A percentile compares a stretch with the other conserved stretches of the same genome.
Evolutionary conservation across 2,888 invertebrate genomes (phyloP).

Genomic region (Brassicogethes aeneus): DNA sequence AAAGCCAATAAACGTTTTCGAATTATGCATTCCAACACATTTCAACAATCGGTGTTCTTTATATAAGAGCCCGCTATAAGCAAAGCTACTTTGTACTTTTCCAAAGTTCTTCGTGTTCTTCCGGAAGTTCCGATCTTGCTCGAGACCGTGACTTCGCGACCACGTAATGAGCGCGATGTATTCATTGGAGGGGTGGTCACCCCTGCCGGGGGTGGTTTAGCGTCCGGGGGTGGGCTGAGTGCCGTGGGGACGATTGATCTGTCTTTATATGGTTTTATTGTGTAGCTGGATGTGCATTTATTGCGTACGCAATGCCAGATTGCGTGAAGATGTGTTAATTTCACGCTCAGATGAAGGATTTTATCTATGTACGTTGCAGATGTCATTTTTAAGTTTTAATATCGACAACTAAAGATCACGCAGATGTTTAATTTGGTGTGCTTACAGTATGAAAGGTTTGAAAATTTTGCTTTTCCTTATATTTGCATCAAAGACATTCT

Average conservation of each 20-base stretch:
- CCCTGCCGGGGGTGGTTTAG: constrained; percentile 29
- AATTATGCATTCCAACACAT: too few relatives aligned
- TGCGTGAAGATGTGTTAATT: constrained; percentile 35
- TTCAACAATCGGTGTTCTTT: too few relatives aligned
- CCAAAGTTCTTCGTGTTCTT: too few relatives aligned
- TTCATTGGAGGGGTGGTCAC: constrained; percentile 37
- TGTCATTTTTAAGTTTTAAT: background rate
- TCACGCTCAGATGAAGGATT: constrained; percentile 20
- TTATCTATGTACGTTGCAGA: background rate
- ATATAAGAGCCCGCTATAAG: too few relatives aligned
- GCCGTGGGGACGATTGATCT: constrained; percentile 33
- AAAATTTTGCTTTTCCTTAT: too few relatives aligned
- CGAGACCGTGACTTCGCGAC: constrained; percentile 33
- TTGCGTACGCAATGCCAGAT: constrained; percentile 31
- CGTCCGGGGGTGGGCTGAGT: too few relatives aligned
- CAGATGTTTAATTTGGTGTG: too few relatives aligned
- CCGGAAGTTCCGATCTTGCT: background rate
- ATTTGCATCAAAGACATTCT: too few relatives aligned
- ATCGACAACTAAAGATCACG: background rate
- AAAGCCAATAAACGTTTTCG: too few relatives aligned
- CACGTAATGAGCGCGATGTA: constrained; percentile 38
- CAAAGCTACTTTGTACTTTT: too few relatives aligned
- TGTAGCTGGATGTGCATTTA: constrained; percentile 36
- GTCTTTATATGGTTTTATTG: constrained; percentile 39
- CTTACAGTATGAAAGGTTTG: too few relatives aligned